A percentile compares a stretch with the other conserved stretches of the same genome.
phyloP scores from a whole-genome alignment of 2,797 vertebrate genomes.

The Channallabes apus region DNA sequence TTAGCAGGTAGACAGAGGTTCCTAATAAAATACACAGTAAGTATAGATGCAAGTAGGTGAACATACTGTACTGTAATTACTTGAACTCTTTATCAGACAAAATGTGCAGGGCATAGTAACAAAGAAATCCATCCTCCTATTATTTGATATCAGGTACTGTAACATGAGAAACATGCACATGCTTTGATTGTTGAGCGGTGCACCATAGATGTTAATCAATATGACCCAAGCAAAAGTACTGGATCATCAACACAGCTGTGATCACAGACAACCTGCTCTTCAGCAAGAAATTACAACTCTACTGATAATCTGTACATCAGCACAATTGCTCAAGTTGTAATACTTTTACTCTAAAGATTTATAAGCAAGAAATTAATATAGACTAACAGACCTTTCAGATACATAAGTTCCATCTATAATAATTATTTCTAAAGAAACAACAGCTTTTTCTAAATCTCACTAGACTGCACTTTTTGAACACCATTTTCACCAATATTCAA shows the following conservation, averaged over 20 bases:
- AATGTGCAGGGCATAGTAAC: no score
- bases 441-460: neutral
- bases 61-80: no score
- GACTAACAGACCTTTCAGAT: neutral
- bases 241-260: neutral
- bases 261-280: neutral
- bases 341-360: neutral
- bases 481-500: neutral
- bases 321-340: neutral
- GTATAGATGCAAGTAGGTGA: no score
- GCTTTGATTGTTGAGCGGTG: no score
- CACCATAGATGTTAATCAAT: neutral
- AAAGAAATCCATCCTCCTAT: no score
- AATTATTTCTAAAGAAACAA: neutral
- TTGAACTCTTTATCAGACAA: no score
- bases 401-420: neutral
- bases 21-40: no score
- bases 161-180: no score
- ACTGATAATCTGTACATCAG: neutral
- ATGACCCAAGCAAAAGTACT: neutral
- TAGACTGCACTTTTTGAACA: neutral
- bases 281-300: neutral
- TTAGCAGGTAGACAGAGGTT: no score
- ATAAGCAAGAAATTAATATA: neutral
- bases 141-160: no score